Evolutionary conservation across 2,113 vertebrate genomes (phyloP).

Genomic region (Uria lomvia): DNA sequence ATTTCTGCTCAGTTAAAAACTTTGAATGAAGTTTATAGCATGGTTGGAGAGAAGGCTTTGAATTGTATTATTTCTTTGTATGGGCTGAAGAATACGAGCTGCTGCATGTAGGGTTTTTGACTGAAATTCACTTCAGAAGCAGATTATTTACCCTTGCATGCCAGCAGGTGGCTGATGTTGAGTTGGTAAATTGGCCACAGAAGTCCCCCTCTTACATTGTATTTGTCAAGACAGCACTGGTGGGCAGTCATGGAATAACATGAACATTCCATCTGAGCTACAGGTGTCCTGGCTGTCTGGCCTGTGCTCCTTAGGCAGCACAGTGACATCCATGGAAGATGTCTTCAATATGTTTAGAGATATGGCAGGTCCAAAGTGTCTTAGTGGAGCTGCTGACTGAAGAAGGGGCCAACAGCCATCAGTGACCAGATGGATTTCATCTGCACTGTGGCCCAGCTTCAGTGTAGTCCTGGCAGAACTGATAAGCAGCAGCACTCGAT

Average conservation of each 20-base stretch:
- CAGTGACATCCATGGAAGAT: background rate
- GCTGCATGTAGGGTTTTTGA: fast-evolving
- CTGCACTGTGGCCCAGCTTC: background rate
- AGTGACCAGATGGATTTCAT: background rate
- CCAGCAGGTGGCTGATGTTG: background rate
- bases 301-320: background rate
- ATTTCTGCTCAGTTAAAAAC: background rate
- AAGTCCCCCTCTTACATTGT: background rate
- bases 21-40: background rate
- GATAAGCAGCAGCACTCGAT: background rate
- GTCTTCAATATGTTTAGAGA: background rate
- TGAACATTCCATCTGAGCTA: background rate
- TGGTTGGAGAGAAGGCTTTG: background rate
- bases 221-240: background rate
- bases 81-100: background rate
- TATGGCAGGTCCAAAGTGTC: background rate
- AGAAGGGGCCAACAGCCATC: background rate
- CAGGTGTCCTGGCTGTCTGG: background rate
- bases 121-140: background rate
- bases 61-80: background rate
- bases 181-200: background rate
- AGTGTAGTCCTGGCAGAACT: background rate
- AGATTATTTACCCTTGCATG: background rate
- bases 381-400: background rate
- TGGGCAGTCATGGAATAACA: background rate